Evolutionary conservation across 2,888 invertebrate species (phyloP).

Genomic region (Harmothoe impar): DNA sequence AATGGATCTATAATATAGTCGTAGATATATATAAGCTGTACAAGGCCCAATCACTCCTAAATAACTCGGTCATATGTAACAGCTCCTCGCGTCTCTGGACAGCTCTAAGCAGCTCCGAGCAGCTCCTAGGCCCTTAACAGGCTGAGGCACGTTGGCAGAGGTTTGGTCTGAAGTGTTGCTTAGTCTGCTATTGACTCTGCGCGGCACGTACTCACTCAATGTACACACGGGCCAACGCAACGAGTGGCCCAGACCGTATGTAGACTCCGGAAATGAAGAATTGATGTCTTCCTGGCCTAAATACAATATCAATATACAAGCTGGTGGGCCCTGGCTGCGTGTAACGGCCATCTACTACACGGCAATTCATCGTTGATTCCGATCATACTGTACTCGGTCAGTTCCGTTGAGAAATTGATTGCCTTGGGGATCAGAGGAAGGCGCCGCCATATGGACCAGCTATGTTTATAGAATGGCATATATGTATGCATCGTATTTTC

Average conservation of each 20-base stretch:
- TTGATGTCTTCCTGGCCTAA: conserved; percentile 58
- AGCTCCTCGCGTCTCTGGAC: not conserved
- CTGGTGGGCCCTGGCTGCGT: not conserved
- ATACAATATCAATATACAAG: conserved; percentile 46
- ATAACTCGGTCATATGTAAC: not conserved
- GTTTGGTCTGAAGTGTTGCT: not conserved
- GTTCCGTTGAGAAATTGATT: not conserved
- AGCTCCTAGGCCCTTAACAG: not conserved
- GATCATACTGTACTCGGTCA: conserved; percentile 17
- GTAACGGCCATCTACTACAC: not conserved
- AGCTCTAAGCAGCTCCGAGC: conserved; percentile 5
- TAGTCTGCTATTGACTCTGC: not conserved
- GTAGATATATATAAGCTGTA: no score
- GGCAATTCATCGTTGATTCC: conserved; percentile 27
- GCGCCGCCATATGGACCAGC: not conserved
- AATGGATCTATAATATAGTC: no score
- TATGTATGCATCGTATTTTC: not conserved
- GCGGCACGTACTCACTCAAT: not conserved
- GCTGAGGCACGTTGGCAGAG: not conserved
- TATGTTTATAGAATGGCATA: conserved; percentile 29
- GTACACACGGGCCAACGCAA: not conserved
- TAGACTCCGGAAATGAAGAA: conserved; percentile 44
- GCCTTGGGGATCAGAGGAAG: not conserved
- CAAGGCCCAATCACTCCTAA: not conserved
- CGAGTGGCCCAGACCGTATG: not conserved